Percentiles rank a stretch among this genome's conserved stretches.
These are phyloP conservation scores for Lepilemur ruficaudatus DNA, from an alignment of 2,797 vertebrate species.

Conservation along the genomic window DNA sequence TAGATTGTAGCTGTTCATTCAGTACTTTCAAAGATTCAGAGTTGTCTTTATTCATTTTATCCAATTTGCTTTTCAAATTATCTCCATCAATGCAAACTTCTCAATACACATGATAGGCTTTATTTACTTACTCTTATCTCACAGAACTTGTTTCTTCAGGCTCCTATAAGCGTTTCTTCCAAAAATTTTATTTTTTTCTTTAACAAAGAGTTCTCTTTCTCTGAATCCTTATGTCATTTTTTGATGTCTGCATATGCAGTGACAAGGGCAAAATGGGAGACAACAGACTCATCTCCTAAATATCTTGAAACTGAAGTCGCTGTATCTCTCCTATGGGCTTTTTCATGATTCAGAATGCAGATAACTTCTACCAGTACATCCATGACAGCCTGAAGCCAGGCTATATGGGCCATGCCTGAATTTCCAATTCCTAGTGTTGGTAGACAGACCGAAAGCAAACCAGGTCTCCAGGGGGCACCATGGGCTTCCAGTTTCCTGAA, in stretches of 20 bases:
- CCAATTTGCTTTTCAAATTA: constrained; percentile 90
- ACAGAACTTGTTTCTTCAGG: constrained; percentile 79
- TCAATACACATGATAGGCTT: constrained; percentile 93
- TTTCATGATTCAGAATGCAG: constrained; percentile 96
- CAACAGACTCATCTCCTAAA: constrained; percentile 93
- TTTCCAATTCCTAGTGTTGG: background rate
- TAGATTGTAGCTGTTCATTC: constrained; percentile 94
- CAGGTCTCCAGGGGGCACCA: background rate
- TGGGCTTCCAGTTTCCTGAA: background rate
- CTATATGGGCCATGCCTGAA: background rate
- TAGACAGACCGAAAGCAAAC: background rate
- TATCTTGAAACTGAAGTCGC: constrained; percentile 91
- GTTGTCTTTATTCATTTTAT: constrained; percentile 92
- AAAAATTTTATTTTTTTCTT: constrained; percentile 93
- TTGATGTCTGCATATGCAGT: constrained; percentile 98
- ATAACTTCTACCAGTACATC: constrained; percentile 94
- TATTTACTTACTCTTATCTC: constrained; percentile 90
- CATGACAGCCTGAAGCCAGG: constrained; percentile 85
- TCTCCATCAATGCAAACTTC: constrained; percentile 96
- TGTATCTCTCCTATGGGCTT: constrained; percentile 83
- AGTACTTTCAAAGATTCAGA: constrained; percentile 88
- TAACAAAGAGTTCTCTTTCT: constrained; percentile 90
- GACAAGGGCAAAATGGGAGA: constrained; percentile 96
- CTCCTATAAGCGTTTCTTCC: constrained; percentile 91
- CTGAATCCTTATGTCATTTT: constrained; percentile 94